These are phyloP conservation scores for Gulo gulo DNA, from an alignment of 2,113 vertebrate species.

Conservation along the genomic window DNA sequence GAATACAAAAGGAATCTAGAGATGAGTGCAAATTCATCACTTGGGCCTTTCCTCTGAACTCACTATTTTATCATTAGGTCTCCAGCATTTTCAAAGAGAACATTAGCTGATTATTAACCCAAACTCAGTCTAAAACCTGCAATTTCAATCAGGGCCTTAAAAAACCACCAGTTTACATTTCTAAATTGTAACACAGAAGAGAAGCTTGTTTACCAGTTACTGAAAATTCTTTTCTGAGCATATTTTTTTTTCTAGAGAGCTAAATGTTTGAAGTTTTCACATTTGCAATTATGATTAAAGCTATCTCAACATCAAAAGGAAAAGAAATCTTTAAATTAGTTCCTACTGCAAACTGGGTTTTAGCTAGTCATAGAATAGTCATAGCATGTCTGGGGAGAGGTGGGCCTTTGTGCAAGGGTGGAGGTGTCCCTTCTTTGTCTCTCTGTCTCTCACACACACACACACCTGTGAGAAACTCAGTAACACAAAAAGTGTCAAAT, in stretches of 20 bases:
- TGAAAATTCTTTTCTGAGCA: slow-evolving; percentile 16
- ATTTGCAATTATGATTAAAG: slow-evolving; percentile 45
- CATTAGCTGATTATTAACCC: not conserved
- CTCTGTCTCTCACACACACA: not conserved
- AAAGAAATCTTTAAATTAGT: not conserved
- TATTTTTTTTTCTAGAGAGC: slow-evolving; percentile 14
- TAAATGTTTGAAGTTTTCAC: not conserved
- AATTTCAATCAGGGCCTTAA: not conserved
- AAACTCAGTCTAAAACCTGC: not conserved
- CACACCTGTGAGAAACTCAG: not conserved
- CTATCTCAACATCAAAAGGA: not conserved
- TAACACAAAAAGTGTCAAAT: not conserved
- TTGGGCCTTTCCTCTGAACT: not conserved
- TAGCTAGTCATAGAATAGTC: not conserved
- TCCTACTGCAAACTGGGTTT: not conserved
- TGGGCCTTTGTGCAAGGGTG: not conserved
- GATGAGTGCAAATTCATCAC: not conserved
- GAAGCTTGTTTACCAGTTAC: not conserved
- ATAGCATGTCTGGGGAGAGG: not conserved
- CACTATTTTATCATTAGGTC: not conserved
- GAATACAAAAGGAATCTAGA: not conserved
- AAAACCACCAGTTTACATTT: not conserved
- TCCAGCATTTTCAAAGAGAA: not conserved
- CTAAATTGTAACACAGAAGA: not conserved
- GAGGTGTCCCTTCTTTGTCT: not conserved